Evolutionary conservation across 1,140 invertebrate genomes (phyloP).

Genomic region (Apocrypta bakeri): DNA sequence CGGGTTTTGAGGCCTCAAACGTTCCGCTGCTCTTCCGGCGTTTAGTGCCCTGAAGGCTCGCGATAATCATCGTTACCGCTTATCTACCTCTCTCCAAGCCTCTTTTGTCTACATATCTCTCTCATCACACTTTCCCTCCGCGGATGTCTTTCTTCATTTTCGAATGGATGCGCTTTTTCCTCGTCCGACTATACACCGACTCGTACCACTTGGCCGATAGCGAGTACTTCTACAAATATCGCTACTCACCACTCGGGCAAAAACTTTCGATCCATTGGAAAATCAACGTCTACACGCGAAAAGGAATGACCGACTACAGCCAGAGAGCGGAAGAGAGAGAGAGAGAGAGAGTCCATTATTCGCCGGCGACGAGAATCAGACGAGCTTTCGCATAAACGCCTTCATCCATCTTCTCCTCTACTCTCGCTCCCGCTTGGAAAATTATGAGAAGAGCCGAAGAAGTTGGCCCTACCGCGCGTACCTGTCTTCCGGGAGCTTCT

Average conservation of each 20-base stretch:
- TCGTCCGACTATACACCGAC: neutral
- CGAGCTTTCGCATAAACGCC: neutral
- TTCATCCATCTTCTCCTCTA: slow-evolving; percentile 1
- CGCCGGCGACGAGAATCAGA: slow-evolving; percentile 7
- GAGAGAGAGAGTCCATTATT: neutral
- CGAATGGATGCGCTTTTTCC: neutral
- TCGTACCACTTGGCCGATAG: neutral
- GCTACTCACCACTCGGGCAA: no score
- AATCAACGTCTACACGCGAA: no score
- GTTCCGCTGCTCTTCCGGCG: neutral
- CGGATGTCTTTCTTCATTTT: neutral
- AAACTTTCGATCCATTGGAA: no score
- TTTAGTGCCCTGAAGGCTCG: neutral
- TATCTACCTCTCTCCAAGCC: neutral
- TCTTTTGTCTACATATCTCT: neutral
- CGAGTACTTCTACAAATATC: no score
- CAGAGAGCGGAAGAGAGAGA: no score
- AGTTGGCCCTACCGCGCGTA: neutral
- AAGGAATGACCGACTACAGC: no score
- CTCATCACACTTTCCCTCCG: neutral
- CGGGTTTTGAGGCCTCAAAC: neutral
- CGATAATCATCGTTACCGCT: slow-evolving; percentile 10
- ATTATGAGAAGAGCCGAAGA: neutral
- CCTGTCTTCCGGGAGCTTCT: neutral
- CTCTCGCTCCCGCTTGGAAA: slow-evolving; percentile 2